Evolutionary conservation across 2,113 vertebrate genomes (phyloP), one percentile per base, ranked within the genome.

Genomic region (Alethe diademata): DNA sequence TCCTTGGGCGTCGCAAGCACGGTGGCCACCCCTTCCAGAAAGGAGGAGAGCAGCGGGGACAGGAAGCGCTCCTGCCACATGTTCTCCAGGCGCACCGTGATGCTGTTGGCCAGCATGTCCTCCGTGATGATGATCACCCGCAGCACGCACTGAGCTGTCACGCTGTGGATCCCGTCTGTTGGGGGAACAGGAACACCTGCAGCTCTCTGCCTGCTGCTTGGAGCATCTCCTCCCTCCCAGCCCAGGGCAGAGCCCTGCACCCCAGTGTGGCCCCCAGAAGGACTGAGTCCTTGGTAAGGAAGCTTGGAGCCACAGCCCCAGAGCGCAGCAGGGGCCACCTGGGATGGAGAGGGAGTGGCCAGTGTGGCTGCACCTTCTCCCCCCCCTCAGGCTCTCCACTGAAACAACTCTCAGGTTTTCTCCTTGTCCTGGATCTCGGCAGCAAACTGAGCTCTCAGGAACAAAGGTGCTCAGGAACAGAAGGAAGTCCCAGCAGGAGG

Each of bases 1-100:
- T 99, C 99, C 1, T 99, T 98, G 8, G 99, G 99, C 0, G 99
- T 99, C 0, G 98, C 98, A 2, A 99, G 98, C 84, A 99, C 99
- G 0, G 99, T 98, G 11, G 99, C 99, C 96, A 99, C 99, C 3
- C 99, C 99, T 85, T 99, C 99, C 90, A 99, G 97, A 84, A 99
- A 99, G 96, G 97, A 98, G 66, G 98, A 97, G 36, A 99, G 97
- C 84, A 99, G 98, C 0, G 99, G 99, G 6, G 99, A 99, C 36
- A 99, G 98, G 97, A 99, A 99, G 54, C 98, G 98, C 96, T 99
- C 99, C 98, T 99, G 99, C 97, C 99, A 99, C 99, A 99, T 99
- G 97, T 99, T 99, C 97, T 99, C 99, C 31, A 99, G 98, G 16
- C 99, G 98, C 75, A 99, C 99, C 0, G 99, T 99, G 89, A 99